Evolutionary conservation across 1,140 invertebrate species (phyloP).

Genomic region (Bombus turneri): DNA sequence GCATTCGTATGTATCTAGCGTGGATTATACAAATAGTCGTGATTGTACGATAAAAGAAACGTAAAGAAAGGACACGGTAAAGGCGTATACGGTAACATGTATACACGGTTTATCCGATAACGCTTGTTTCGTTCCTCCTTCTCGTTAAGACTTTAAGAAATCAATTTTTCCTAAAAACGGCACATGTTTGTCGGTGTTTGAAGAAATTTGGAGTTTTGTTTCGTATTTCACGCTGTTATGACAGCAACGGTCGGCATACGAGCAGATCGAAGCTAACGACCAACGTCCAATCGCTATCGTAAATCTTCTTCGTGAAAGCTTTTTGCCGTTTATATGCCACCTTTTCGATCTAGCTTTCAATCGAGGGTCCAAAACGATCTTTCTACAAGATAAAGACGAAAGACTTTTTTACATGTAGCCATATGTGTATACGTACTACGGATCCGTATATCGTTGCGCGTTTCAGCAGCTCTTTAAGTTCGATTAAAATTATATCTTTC

Average conservation of each 20-base stretch:
- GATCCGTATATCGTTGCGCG: not conserved
- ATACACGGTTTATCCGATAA: not conserved
- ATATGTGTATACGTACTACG: not conserved
- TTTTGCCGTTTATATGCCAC: not conserved
- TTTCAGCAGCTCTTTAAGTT: not conserved
- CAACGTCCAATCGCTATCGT: not conserved
- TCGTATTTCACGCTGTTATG: not conserved
- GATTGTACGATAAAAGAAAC: not conserved
- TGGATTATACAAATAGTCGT: not conserved
- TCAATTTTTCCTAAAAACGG: not conserved
- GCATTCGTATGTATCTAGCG: not conserved
- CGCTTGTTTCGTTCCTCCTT: not conserved
- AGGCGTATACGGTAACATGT: not conserved
- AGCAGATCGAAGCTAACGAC: not conserved
- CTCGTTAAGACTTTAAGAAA: not conserved
- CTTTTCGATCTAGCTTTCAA: not conserved
- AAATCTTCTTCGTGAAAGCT: not conserved
- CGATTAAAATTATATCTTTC: not conserved
- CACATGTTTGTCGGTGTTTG: not conserved
- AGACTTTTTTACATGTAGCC: not conserved
- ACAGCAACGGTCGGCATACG: not conserved
- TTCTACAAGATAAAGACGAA: not conserved
- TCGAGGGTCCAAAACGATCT: conserved; percentile 22
- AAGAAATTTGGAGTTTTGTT: not conserved
- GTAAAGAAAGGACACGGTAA: not conserved